Base-by-base conservation (phyloP, 2,888 invertebrate species). In the Cynaeus angustus region DNA sequence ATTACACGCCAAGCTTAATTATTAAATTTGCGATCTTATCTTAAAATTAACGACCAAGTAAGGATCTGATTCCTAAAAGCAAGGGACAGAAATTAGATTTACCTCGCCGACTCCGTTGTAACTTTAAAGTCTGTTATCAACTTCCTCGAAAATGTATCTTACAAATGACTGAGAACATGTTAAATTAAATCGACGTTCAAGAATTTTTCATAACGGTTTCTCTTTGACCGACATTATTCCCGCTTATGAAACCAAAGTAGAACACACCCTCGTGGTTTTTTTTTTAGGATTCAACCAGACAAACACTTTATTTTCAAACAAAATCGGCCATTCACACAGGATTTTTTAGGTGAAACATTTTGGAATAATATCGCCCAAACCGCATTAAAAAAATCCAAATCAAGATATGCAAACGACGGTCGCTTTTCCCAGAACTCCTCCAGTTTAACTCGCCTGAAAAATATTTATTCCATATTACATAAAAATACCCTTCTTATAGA, bases 331-430 rank as follows among this genome's bases (percentile, higher is more conserved):
- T 61, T 61, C 46, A 37, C 46, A 45, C 16, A 16, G 21, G 16
- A 33, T 41, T 16, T 56, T 43, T 61, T 59, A 59, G 28, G 59
- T 59, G 59, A 28, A 59, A 59, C 59, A 7, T 45, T 59, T 9
- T 33, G 48, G 50, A 61, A 62, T 26, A 62, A 62, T 13, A 41
- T 38, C 52, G 37, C 50, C 37, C 52, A 50, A 13, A 38, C 10
- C 50, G 50, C 61, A 61, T 61, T 62, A 62, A 62, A 62, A 53
- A 62, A 59, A 28, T 59, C 43, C 14, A 62, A 62, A 62, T 61
- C 61, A 61, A 61, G 61, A 61, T 61, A 61, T 50, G 61, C 61
- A 61, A 61, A 61, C 50, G 61, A 50, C 61, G 46, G 9, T 16
- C 45, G 43, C 13, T 30, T 10, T 21, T 28, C 38, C 56, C 41